These are phyloP conservation scores for Drosophila hamatofila DNA, from an alignment of 2,888 invertebrate species.

Conservation along the genomic window DNA sequence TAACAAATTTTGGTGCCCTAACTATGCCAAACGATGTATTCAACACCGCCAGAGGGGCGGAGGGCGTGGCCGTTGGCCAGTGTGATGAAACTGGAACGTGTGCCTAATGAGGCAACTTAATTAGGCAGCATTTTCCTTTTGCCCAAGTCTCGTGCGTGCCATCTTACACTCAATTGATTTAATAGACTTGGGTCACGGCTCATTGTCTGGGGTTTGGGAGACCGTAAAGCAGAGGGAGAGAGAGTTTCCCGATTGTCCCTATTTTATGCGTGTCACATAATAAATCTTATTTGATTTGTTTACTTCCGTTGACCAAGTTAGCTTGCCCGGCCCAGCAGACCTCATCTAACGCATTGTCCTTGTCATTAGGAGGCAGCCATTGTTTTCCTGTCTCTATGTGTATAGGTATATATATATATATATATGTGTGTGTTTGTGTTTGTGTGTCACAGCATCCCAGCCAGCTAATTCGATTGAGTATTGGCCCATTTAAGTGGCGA, in stretches of 20 bases:
- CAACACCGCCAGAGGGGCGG: constrained; percentile 16
- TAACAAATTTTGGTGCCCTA: constrained; percentile 51
- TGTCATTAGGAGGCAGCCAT: constrained; percentile 56
- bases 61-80: constrained; percentile 1
- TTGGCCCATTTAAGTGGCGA: constrained; percentile 67
- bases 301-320: constrained; percentile 65
- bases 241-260: constrained; percentile 51
- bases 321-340: constrained; percentile 18
- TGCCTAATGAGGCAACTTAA: constrained; percentile 75
- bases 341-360: constrained; percentile 40
- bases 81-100: constrained; percentile 16
- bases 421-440: constrained; percentile 14
- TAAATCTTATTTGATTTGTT: constrained; percentile 81
- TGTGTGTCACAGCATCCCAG: constrained; percentile 21
- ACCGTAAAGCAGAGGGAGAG: neutral
- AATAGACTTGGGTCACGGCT: constrained; percentile 68
- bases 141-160: constrained; percentile 56
- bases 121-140: constrained; percentile 62
- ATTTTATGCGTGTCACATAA: constrained; percentile 80
- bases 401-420: neutral
- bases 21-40: constrained; percentile 27
- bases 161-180: constrained; percentile 81
- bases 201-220: constrained; percentile 37
- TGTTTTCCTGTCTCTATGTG: constrained; percentile 45
- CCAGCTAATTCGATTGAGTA: constrained; percentile 74